These are phyloP conservation scores for Hypena proboscidalis DNA, from an alignment of 2,888 invertebrate genomes.

Conservation along the genomic window DNA sequence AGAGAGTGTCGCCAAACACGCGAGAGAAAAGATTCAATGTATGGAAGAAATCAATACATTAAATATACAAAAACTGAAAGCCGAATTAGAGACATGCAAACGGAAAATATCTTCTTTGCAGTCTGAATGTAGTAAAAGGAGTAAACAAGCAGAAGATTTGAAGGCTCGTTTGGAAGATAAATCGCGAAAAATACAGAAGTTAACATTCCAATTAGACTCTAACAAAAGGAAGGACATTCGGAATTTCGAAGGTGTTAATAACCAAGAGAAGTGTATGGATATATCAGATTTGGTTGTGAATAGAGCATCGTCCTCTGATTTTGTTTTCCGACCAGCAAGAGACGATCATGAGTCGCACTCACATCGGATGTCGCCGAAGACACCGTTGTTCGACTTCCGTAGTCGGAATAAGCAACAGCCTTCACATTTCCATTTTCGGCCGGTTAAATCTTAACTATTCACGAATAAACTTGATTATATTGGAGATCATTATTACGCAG, in stretches of 20 bases:
- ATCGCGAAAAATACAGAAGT: constrained; percentile 75
- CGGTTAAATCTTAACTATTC: constrained; percentile 59
- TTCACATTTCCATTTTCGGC: constrained; percentile 70
- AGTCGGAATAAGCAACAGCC: constrained; percentile 49
- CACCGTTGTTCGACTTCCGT: constrained; percentile 77
- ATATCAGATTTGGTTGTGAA: constrained; percentile 74
- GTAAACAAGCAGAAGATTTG: constrained; percentile 75
- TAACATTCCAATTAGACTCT: constrained; percentile 75
- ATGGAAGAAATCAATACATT: constrained; percentile 76
- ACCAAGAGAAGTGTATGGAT: constrained; percentile 72
- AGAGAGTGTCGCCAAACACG: constrained; percentile 77
- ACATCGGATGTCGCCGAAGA: constrained; percentile 65
- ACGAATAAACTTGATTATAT: too few relatives aligned
- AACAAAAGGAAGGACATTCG: constrained; percentile 71
- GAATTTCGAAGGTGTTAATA: constrained; percentile 57
- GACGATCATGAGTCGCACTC: constrained; percentile 63
- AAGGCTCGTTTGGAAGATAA: constrained; percentile 75
- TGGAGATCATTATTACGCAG: too few relatives aligned
- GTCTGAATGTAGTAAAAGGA: constrained; percentile 73
- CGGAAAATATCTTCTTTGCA: constrained; percentile 74
- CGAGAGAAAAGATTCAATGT: constrained; percentile 74
- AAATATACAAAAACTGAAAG: constrained; percentile 76
- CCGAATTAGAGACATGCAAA: constrained; percentile 77
- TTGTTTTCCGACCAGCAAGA: constrained; percentile 72
- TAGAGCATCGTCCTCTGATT: constrained; percentile 62